phyloP scores from a whole-genome alignment of 1,140 invertebrate species.

The Lepidurus apus region DNA sequence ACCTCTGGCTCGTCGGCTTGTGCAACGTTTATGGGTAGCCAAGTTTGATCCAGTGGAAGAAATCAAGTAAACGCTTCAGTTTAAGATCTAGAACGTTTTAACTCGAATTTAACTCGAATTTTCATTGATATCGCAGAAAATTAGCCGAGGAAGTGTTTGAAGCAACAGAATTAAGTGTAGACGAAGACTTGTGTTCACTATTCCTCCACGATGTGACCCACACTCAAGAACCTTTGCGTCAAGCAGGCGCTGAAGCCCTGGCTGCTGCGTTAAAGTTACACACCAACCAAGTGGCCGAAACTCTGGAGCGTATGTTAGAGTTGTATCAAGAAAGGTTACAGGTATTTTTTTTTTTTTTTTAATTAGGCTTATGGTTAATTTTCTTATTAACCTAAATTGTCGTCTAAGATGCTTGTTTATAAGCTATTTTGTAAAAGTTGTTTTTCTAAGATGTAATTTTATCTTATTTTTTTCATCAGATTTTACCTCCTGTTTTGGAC shows the following conservation, averaged over 20 bases:
- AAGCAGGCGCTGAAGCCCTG: conserved; percentile 68
- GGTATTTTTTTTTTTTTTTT: conserved; percentile 44
- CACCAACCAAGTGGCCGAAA: conserved; percentile 50
- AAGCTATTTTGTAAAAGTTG: too few relatives aligned
- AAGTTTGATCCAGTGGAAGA: conserved; percentile 56
- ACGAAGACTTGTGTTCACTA: conserved; percentile 51
- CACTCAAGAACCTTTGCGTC: conserved; percentile 68
- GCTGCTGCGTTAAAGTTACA: conserved; percentile 59
- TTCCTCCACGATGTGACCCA: conserved; percentile 72
- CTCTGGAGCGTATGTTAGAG: conserved; percentile 60
- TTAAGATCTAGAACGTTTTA: neutral
- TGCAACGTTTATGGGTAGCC: conserved; percentile 68
- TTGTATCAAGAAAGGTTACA: conserved; percentile 71
- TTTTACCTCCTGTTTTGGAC: conserved; percentile 81
- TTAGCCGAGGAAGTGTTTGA: conserved; percentile 62
- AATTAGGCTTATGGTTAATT: neutral
- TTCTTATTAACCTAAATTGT: neutral
- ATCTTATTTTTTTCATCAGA: conserved; percentile 45
- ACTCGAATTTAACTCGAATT: neutral
- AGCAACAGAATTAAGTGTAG: conserved; percentile 50
- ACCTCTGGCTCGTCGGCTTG: conserved; percentile 56
- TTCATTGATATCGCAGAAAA: neutral
- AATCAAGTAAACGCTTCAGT: conserved; percentile 48
- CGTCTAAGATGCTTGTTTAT: conserved; percentile 25
- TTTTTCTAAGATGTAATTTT: neutral